These are phyloP conservation scores for Ammospiza nelsoni DNA, from an alignment of 2,113 vertebrate species.

Conservation along the genomic window DNA sequence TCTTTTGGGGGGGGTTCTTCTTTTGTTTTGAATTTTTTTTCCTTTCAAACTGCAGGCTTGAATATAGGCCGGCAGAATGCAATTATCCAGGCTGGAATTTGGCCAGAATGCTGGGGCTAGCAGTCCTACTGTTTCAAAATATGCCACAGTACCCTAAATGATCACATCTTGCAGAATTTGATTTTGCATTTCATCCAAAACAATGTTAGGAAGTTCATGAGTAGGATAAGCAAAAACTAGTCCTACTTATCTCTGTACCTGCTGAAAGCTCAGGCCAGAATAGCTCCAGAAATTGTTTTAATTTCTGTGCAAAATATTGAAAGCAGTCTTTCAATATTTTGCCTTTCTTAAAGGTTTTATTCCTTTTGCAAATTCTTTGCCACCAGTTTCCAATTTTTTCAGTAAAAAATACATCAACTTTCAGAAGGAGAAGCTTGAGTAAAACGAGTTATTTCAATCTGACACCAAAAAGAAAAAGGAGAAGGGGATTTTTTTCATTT, in stretches of 20 bases:
- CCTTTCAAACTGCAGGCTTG: slow-evolving; percentile 45
- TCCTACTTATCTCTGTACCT: neutral
- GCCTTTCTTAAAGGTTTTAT: neutral
- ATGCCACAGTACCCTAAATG: slow-evolving; percentile 69
- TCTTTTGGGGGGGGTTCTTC: accelerated
- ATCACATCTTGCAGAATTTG: slow-evolving; percentile 65
- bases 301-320: neutral
- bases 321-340: neutral
- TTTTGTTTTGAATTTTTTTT: neutral
- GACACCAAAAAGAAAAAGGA: neutral
- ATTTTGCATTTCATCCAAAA: slow-evolving; percentile 61
- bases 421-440: neutral
- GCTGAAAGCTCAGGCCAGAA: neutral
- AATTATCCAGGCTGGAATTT: slow-evolving; percentile 70
- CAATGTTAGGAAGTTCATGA: neutral
- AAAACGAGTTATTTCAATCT: neutral
- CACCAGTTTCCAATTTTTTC: neutral
- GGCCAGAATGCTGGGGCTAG: slow-evolving; percentile 64
- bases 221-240: neutral
- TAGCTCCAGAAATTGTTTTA: neutral
- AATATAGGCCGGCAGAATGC: slow-evolving; percentile 64
- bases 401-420: neutral
- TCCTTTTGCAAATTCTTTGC: neutral
- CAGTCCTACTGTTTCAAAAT: slow-evolving; percentile 73
- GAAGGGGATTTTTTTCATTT: neutral